Percentiles rank a stretch among this genome's conserved stretches.
Evolutionary conservation across 1,140 invertebrate species (phyloP).

Genomic region (Heterodera schachtii): DNA sequence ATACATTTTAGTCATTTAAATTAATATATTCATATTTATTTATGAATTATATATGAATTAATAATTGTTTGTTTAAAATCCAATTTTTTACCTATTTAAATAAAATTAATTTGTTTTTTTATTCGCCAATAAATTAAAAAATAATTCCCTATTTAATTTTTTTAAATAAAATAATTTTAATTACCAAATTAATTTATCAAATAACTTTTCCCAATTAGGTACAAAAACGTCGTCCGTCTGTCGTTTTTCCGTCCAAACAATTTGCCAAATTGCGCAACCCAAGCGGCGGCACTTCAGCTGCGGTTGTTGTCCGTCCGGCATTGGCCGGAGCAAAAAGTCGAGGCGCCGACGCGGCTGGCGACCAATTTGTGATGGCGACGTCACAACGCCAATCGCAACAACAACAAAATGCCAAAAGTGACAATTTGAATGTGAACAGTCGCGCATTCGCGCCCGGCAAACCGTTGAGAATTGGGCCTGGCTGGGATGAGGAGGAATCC

Average conservation of each 20-base stretch:
- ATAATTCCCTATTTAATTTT: too few species aligned
- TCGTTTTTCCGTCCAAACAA: neutral
- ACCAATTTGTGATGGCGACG: neutral
- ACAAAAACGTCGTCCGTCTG: neutral
- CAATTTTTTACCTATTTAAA: too few species aligned
- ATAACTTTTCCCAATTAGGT: neutral
- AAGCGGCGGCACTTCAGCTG: neutral
- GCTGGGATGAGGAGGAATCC: neutral
- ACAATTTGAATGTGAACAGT: neutral
- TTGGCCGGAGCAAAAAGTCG: neutral
- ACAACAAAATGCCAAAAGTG: neutral
- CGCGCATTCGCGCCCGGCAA: neutral
- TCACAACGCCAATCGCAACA: neutral
- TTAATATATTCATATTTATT: too few species aligned
- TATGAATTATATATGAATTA: too few species aligned
- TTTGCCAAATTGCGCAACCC: neutral
- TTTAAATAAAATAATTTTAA: neutral
- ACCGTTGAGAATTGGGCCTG: neutral
- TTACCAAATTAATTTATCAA: neutral
- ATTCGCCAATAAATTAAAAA: too few species aligned
- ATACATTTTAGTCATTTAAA: too few species aligned
- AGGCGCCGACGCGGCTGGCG: too few species aligned
- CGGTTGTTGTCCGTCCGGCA: neutral
- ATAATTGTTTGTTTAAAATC: too few species aligned
- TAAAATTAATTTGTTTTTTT: too few species aligned